phyloP scores from a whole-genome alignment of 92 coral and sea anemone species.

The Porites divaricata region DNA sequence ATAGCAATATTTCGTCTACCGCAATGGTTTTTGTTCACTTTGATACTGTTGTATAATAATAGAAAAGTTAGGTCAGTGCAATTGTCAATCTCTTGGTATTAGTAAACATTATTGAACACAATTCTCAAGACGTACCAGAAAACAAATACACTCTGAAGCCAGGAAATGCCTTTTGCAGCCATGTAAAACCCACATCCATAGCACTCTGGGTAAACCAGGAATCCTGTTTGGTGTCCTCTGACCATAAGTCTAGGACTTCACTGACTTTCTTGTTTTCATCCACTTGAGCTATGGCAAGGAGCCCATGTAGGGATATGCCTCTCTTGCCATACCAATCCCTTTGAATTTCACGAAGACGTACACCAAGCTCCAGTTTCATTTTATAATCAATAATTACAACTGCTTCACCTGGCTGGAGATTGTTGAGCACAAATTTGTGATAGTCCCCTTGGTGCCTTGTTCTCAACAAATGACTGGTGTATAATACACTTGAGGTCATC shows the following conservation, averaged over 20 bases:
- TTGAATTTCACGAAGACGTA: slow-evolving; percentile 52
- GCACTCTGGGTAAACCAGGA: not conserved
- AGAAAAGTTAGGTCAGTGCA: too few relatives aligned
- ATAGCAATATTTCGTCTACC: too few relatives aligned
- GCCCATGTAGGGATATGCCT: slow-evolving; percentile 56
- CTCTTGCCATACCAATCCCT: slow-evolving; percentile 67
- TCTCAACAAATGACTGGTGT: not conserved
- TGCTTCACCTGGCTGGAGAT: slow-evolving; percentile 1
- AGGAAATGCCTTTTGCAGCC: not conserved
- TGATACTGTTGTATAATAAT: too few relatives aligned
- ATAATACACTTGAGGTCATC: too few relatives aligned
- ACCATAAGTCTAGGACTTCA: not conserved
- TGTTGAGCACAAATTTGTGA: not conserved
- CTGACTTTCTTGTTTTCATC: too few relatives aligned
- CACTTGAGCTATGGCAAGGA: slow-evolving; percentile 21
- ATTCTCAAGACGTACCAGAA: not conserved
- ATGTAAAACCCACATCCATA: not conserved
- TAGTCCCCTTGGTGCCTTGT: not conserved
- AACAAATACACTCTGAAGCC: too few relatives aligned
- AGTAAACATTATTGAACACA: too few relatives aligned
- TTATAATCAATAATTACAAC: slow-evolving; percentile 26
- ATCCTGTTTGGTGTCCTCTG: not conserved
- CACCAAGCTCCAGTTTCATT: slow-evolving; percentile 58
- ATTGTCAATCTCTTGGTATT: too few relatives aligned
- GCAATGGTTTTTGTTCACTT: too few relatives aligned